These are phyloP conservation scores for Rhea americana DNA, from an alignment of 2,113 vertebrate genomes.

Conservation along the genomic window DNA sequence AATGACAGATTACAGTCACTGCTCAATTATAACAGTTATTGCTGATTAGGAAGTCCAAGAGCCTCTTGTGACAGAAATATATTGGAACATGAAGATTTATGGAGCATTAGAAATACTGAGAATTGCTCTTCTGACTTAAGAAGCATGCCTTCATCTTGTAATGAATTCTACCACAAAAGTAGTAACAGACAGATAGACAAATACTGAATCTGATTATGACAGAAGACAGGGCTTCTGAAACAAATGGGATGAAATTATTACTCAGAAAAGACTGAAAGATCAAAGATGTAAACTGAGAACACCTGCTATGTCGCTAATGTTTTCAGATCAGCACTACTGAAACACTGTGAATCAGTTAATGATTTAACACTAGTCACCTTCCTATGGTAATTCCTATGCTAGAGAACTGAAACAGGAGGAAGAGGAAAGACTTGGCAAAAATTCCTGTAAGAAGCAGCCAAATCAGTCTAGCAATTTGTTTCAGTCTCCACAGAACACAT, in stretches of 20 bases:
- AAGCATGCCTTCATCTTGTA: neutral
- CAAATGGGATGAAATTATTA: neutral
- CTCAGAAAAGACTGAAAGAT: neutral
- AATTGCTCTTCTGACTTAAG: neutral
- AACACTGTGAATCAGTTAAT: neutral
- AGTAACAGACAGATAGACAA: neutral
- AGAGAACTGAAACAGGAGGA: neutral
- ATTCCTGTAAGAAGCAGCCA: neutral
- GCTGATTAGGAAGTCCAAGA: neutral
- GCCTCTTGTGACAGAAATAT: neutral
- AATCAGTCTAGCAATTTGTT: neutral
- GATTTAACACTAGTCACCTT: neutral
- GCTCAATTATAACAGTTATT: neutral
- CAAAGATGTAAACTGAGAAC: neutral
- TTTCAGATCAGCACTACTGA: neutral
- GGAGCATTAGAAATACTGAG: neutral
- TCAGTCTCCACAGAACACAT: neutral
- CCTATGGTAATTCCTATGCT: neutral
- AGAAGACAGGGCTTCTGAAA: neutral
- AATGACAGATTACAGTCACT: neutral
- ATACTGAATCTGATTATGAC: neutral
- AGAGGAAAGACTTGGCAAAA: neutral
- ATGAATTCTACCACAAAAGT: neutral
- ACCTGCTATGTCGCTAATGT: neutral
- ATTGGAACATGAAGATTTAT: neutral